Conservation (phyloP, 2,797 vertebrate species). For the Periparus ater region DNA sequence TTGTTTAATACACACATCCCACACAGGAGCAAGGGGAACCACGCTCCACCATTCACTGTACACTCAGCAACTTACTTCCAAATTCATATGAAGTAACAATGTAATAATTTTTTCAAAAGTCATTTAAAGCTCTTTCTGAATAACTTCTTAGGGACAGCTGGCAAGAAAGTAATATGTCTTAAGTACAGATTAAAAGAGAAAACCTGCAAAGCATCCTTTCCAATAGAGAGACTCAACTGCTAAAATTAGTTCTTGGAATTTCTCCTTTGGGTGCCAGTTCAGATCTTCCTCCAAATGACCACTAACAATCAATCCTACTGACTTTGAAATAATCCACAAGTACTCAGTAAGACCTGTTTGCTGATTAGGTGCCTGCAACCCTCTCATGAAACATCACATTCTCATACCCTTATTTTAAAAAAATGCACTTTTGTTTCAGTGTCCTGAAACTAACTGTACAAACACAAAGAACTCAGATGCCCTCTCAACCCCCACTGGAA, state of each 20-base stretch:
- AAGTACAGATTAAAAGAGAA: conserved; percentile 62
- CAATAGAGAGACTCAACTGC: conserved; percentile 37
- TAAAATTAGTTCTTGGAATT: conserved; percentile 67
- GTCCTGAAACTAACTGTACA: background rate
- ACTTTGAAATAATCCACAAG: background rate
- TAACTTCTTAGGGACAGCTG: conserved; percentile 39
- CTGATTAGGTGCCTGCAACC: background rate
- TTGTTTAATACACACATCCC: background rate
- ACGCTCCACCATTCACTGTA: background rate
- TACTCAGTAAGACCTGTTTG: background rate
- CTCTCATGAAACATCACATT: background rate
- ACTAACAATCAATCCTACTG: conserved; percentile 30
- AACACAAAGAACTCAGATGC: conserved; percentile 44
- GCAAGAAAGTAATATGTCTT: background rate
- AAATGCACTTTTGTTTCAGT: background rate
- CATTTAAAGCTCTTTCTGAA: conserved; percentile 29
- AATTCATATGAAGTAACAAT: background rate
- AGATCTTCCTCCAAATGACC: conserved; percentile 47
- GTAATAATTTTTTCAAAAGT: background rate
- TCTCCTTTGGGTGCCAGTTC: conserved; percentile 55
- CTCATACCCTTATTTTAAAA: background rate
- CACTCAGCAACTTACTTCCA: background rate
- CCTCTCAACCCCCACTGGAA: conserved; percentile 31
- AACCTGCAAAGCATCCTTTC: conserved; percentile 52
- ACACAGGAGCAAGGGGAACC: background rate